These are phyloP conservation scores for Elaphurus davidianus DNA, from an alignment of 2,113 vertebrate genomes.

Conservation along the genomic window DNA sequence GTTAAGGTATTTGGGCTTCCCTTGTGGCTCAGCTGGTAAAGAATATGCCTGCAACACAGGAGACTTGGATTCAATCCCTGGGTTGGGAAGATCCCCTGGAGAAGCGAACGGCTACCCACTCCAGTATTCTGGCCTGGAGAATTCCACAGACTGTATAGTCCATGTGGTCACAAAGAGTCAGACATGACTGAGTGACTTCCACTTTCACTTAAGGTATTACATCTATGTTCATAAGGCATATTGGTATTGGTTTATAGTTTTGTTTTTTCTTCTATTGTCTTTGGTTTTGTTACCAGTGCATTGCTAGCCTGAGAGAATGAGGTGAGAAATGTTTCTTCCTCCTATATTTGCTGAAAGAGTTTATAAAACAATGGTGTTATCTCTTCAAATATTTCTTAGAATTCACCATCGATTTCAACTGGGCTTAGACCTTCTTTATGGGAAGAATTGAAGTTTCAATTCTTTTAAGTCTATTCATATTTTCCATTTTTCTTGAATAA, in stretches of 20 bases:
- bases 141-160: neutral
- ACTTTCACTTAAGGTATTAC: neutral
- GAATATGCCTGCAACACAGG: rapidly evolving
- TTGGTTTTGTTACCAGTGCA: neutral
- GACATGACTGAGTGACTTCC: neutral
- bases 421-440: neutral
- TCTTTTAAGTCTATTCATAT: neutral
- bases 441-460: neutral
- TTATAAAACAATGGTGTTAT: neutral
- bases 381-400: neutral
- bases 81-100: neutral
- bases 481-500: neutral
- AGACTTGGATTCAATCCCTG: neutral
- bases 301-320: neutral
- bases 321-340: neutral
- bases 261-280: neutral
- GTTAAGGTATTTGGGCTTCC: neutral
- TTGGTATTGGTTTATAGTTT: neutral
- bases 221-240: neutral
- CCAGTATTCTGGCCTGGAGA: neutral
- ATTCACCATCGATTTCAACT: neutral
- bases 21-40: neutral
- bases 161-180: rapidly evolving
- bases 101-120: neutral
- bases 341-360: neutral